Evolutionary conservation across 2,113 vertebrate species (phyloP).

Genomic region (Pedetes capensis): DNA sequence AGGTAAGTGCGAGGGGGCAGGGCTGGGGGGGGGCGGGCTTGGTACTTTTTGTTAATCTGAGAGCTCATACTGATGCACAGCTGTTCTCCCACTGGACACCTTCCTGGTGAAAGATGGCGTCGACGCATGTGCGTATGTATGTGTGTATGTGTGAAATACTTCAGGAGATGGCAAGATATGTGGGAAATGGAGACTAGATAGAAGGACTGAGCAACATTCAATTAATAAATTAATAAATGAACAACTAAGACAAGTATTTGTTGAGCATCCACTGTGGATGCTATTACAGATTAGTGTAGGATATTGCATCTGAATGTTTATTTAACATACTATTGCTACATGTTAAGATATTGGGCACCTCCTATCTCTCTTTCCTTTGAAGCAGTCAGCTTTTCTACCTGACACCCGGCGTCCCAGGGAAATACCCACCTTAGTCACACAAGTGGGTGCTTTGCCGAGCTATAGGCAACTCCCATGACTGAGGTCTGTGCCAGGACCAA

Average conservation of each 20-base stretch:
- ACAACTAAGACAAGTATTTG: not conserved
- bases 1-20: constrained; percentile 80
- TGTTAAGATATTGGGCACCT: not conserved
- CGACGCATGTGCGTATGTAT: fast-evolving
- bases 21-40: no score
- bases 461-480: not conserved
- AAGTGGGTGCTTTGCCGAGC: not conserved
- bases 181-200: not conserved
- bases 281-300: not conserved
- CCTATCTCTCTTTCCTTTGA: not conserved
- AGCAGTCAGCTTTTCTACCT: not conserved
- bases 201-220: not conserved
- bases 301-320: not conserved
- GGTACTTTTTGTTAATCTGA: not conserved
- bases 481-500: not conserved
- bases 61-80: not conserved
- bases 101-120: not conserved
- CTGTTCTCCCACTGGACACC: not conserved
- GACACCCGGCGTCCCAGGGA: not conserved
- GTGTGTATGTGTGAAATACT: not conserved
- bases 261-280: not conserved
- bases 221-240: not conserved
- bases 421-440: not conserved
- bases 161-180: not conserved
- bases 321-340: not conserved